These are phyloP conservation scores for Diachrysia chrysitis DNA, from an alignment of 2,888 invertebrate genomes.

Conservation along the genomic window DNA sequence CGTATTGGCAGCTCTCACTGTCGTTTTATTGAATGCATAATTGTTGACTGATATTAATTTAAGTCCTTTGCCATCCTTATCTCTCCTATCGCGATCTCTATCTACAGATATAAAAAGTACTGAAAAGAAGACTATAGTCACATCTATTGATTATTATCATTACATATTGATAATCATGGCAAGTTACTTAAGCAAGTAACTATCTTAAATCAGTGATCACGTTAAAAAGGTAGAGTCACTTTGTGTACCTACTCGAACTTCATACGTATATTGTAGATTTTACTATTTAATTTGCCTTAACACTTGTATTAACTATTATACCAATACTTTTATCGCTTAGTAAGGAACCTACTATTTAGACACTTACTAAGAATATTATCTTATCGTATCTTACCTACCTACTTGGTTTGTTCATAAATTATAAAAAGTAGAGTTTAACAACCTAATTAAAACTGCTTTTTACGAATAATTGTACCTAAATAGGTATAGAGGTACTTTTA, in stretches of 20 bases:
- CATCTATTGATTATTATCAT: background rate
- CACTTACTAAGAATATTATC: too few species aligned
- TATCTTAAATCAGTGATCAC: conserved; percentile 26
- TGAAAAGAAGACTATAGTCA: background rate
- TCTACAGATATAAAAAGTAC: background rate
- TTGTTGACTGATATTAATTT: conserved; percentile 12
- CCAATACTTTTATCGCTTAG: background rate
- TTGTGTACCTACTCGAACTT: background rate
- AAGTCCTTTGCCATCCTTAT: background rate
- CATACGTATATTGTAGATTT: too few species aligned
- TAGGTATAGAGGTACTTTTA: too few species aligned
- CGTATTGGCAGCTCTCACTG: conserved; percentile 62
- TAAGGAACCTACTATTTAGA: background rate
- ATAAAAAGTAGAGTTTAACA: too few species aligned
- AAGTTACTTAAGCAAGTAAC: conserved; percentile 23
- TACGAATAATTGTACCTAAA: too few species aligned
- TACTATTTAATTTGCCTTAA: too few species aligned
- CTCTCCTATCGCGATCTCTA: background rate
- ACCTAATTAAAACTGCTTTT: too few species aligned
- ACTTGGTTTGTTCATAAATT: too few species aligned
- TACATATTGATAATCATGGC: background rate
- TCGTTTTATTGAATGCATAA: conserved; percentile 56
- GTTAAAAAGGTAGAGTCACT: background rate
- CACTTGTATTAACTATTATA: background rate
- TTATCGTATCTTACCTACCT: too few species aligned